phyloP scores from a whole-genome alignment of 2,888 invertebrate genomes.

The Hoplodrina ambigua region DNA sequence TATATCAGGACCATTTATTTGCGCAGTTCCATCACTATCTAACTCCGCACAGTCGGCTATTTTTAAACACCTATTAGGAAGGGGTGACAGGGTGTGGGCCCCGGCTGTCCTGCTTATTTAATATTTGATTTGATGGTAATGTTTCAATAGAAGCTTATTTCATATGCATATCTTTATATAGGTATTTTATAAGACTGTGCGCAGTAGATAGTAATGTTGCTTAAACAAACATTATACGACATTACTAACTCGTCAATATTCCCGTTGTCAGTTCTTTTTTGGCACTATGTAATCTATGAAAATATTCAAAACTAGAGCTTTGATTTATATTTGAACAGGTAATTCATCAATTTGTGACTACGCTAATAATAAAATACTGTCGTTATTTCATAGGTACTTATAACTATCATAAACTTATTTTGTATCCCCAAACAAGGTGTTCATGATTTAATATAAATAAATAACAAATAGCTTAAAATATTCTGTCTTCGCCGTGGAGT shows the following conservation, averaged over 20 bases:
- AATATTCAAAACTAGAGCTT: constrained; percentile 64
- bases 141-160: not conserved
- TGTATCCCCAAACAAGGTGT: constrained; percentile 55
- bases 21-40: constrained; percentile 3
- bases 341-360: constrained; percentile 63
- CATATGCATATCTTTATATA: not conserved
- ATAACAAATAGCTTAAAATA: constrained; percentile 24
- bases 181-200: not conserved
- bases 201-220: constrained; percentile 12
- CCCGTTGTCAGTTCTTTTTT: constrained; percentile 66
- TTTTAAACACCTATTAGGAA: not conserved
- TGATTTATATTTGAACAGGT: constrained; percentile 61
- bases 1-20: constrained; percentile 36
- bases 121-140: not conserved
- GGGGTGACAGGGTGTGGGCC: not conserved
- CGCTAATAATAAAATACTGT: constrained; percentile 67
- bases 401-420: constrained; percentile 56
- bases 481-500: constrained; percentile 20
- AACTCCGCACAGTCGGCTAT: constrained; percentile 17
- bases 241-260: constrained; percentile 27
- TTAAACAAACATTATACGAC: constrained; percentile 3
- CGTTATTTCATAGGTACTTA: constrained; percentile 60
- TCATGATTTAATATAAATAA: constrained; percentile 27
- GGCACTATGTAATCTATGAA: constrained; percentile 71
- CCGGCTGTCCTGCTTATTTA: not conserved